phyloP scores from a whole-genome alignment of 2,113 vertebrate genomes.

The Oncorhynchus nerka region DNA sequence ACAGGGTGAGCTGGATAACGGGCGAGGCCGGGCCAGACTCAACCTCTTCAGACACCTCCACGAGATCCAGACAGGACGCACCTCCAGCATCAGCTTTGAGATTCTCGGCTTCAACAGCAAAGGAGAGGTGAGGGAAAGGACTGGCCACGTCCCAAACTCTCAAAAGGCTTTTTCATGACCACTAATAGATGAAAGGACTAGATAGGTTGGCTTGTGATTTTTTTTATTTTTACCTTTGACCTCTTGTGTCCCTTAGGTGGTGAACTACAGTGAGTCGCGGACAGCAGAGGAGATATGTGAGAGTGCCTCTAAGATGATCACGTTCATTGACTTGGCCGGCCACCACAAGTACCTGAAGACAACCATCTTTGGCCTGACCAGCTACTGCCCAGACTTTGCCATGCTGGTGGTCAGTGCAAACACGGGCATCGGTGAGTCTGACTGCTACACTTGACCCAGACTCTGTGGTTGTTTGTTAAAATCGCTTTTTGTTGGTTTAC shows the following conservation, averaged over 20 bases:
- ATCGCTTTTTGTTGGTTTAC: neutral
- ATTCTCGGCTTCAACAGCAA: slow-evolving; percentile 97
- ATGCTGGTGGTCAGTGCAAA: slow-evolving; percentile 97
- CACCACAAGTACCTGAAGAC: slow-evolving; percentile 99
- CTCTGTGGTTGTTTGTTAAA: neutral
- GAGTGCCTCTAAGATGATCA: slow-evolving; percentile 99
- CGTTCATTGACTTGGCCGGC: slow-evolving; percentile 96
- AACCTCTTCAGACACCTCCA: slow-evolving; percentile 98
- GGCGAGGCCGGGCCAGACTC: slow-evolving; percentile 90
- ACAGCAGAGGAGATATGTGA: slow-evolving; percentile 98
- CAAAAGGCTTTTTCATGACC: too few species aligned
- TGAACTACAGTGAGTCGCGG: slow-evolving; percentile 97
- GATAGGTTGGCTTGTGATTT: too few species aligned
- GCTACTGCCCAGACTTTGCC: slow-evolving; percentile 97
- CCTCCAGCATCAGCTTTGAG: slow-evolving; percentile 98
- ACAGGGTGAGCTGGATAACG: slow-evolving; percentile 96
- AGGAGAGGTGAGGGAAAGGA: slow-evolving; percentile 83
- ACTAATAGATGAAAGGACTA: too few species aligned
- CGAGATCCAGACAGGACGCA: slow-evolving; percentile 96
- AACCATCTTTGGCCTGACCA: slow-evolving; percentile 97
- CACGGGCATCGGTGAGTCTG: slow-evolving; percentile 89
- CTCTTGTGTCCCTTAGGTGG: slow-evolving; percentile 74
- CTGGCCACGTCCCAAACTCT: neutral
- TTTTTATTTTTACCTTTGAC: too few species aligned
- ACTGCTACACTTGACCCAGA: neutral